Base-by-base conservation (phyloP, 2,113 vertebrate genomes). In the Micromys minutus region DNA sequence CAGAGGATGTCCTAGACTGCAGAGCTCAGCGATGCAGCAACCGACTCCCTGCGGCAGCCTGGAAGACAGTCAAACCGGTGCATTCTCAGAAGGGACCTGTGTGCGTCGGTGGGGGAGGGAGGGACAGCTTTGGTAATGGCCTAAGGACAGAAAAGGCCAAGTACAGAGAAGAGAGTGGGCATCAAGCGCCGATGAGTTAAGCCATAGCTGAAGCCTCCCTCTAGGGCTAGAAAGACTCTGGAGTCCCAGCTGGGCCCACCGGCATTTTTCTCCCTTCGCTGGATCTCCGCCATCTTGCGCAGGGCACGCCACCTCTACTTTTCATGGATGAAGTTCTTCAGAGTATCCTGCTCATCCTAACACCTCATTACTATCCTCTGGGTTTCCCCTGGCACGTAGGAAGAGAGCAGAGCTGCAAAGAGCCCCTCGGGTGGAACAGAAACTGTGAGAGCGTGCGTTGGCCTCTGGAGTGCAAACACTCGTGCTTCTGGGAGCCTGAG, bases 321-420 rank as follows among this genome's bases (percentile, higher is more conserved):
- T 91, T 67, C 65, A 65, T 76, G 67, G 17, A 39, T 57, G 42
- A 72, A 84, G 42, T 42, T 77, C 77, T 91, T 93, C 92, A 69
- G 29, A 89, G 87, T 86, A 94, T 47, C 17, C 86, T 26, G 13
- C 16, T 42, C 67, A 83, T 87, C 47, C 21, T 39, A 26, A 22
- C 8, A 7, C 36, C 26, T 83, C 83, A n/a, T 47, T 47, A 15
- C 57, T 34, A 3, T 52, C 39, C 65, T 79, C 63, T 50, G 36
- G 65, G 52, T 45, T 91, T 91, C 61, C 47, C 79, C 29, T 15
- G 45, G 16, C 59, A 19, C 57, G 75, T 63, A 65, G 42, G 42
- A 69, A 16, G 13, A n/a, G 17, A 52, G 67, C 83, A 6, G 61
- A 89, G 69, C 67, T 5, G 10, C 59, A 80, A 67, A 67, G 29